Conservation (phyloP, 2,888 invertebrate species). For the Euplagia quadripunctaria region DNA sequence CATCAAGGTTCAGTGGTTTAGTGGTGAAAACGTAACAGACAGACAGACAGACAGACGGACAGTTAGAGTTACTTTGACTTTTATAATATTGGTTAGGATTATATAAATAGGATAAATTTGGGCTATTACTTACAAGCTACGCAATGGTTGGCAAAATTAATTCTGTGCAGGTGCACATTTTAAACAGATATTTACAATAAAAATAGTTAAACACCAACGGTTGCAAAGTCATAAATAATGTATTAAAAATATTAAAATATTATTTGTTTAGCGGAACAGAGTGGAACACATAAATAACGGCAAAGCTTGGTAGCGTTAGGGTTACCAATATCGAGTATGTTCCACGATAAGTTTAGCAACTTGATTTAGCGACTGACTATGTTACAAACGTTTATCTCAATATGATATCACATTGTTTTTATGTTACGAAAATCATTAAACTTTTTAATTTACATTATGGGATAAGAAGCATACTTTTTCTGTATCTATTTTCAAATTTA, state of each 20-base stretch:
- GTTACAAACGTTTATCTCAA: background rate
- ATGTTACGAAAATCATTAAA: no score
- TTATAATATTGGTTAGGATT: background rate
- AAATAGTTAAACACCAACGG: conserved; percentile 13
- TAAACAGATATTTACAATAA: conserved; percentile 2
- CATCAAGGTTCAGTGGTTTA: no score
- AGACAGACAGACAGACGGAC: no score
- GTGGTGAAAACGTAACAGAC: no score
- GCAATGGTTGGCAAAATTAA: background rate
- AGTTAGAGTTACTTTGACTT: background rate
- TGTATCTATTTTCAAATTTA: no score
- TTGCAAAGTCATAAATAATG: conserved; percentile 22
- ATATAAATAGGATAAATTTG: no score
- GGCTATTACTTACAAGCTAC: background rate
- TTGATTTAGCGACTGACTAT: no score
- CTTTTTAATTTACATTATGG: no score
- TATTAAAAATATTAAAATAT: conserved; percentile 21
- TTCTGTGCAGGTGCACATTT: conserved; percentile 1
- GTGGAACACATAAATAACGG: conserved; percentile 24
- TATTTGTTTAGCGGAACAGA: conserved; percentile 21
- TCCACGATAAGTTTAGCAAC: no score
- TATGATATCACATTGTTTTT: no score
- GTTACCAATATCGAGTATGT: conserved; percentile 6
- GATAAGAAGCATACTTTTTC: no score
- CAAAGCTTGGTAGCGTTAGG: conserved; percentile 12